Evolutionary conservation across 2,113 vertebrate species (phyloP).

Genomic region (Apodemus sylvaticus): DNA sequence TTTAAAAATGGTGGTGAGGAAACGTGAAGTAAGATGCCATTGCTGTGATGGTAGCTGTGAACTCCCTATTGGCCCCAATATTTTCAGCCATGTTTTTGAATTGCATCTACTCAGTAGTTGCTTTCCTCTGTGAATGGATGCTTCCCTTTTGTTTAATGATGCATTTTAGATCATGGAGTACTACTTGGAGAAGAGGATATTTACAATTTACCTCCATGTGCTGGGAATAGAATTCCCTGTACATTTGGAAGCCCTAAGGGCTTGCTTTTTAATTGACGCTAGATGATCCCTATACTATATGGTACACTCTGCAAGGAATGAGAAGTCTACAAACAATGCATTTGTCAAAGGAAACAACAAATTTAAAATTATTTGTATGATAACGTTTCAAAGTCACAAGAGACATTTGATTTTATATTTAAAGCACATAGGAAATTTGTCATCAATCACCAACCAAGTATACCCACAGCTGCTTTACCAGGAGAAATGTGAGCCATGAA

Average conservation of each 20-base stretch:
- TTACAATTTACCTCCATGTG: slow-evolving; percentile 62
- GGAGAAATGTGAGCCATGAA: background rate
- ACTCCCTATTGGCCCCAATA: background rate
- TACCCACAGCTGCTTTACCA: background rate
- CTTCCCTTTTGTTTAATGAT: slow-evolving; percentile 28
- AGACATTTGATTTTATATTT: background rate
- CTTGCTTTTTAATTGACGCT: slow-evolving; percentile 58
- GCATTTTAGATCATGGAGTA: background rate
- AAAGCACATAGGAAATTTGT: slow-evolving; percentile 11
- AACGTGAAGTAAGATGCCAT: slow-evolving; percentile 56
- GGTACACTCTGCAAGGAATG: background rate
- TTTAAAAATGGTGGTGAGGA: slow-evolving; percentile 50
- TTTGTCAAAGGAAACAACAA: background rate
- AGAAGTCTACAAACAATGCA: background rate
- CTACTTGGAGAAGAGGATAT: slow-evolving; percentile 58
- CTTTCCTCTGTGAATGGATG: background rate
- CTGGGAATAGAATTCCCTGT: slow-evolving; percentile 60
- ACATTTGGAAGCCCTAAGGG: slow-evolving; percentile 27
- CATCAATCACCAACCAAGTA: background rate
- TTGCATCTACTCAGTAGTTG: background rate
- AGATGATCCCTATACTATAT: slow-evolving; percentile 13
- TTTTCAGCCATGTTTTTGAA: slow-evolving; percentile 34
- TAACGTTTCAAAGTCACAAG: slow-evolving; percentile 9
- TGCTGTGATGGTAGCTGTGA: background rate
- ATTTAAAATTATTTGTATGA: background rate